Evolutionary conservation across 2,888 invertebrate species (phyloP), one percentile per base, ranked within the genome.

Genomic region (Trichopria drosophilae): DNA sequence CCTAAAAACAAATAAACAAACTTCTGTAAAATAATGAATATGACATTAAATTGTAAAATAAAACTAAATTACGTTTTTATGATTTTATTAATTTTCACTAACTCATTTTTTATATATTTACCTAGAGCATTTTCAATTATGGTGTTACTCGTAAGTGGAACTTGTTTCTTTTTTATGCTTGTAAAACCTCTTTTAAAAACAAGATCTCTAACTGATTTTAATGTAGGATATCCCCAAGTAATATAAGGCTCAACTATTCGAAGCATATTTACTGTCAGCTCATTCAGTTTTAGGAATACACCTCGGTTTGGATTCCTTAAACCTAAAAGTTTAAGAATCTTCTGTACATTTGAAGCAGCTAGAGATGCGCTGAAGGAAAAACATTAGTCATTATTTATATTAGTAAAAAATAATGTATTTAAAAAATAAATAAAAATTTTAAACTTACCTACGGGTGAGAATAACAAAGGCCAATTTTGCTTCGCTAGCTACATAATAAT

Each of bases 401-500:
- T n/a, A n/a, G n/a, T n/a, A n/a, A n/a, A n/a, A n/a, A n/a, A n/a
- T n/a, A n/a, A n/a, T n/a, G n/a, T n/a, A n/a, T n/a, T n/a, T n/a
- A n/a, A n/a, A n/a, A n/a, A n/a, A n/a, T n/a, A n/a, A n/a, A n/a
- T n/a, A n/a, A n/a, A n/a, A n/a, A n/a, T n/a, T n/a, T n/a, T 26
- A 36, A 15, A 76, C 80, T 78, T 75, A 87, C 87, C 88, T 98
- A 75, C 96, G 86, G 76, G 98, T 99, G 82, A 99, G 89, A 62
- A 97, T 88, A 61, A 99, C 95, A 72, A 99, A 98, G 12, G 98
- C 99, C 57, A 99, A 82, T 77, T 91, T 93, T 35, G 96, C 88
- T 78, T 99, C 95, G 45, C 87, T 91, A 57, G 97, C 93, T 66
- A 99, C 96, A 74, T 97, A 98, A 80, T 93, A 98, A 79, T 96